Evolutionary conservation across 2,797 vertebrate genomes (phyloP).

Genomic region (Holocentrus rufus): DNA sequence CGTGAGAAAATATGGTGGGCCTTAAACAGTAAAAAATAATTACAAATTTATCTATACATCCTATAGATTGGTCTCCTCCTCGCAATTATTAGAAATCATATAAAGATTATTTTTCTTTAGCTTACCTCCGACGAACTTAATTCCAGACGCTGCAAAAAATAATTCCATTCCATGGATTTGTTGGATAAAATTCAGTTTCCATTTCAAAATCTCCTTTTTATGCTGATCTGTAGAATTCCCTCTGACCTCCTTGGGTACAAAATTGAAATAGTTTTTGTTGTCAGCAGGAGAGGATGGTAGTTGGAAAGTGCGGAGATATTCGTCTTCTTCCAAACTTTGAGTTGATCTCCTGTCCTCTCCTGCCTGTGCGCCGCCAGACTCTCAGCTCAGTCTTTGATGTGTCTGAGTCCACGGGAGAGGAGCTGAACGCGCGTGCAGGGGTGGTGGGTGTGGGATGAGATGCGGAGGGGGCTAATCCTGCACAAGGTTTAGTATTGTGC

Average conservation of each 20-base stretch:
- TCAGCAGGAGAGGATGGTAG: conserved; percentile 5
- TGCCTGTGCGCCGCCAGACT: conserved; percentile 50
- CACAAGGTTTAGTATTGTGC: conserved; percentile 33
- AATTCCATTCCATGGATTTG: conserved; percentile 48
- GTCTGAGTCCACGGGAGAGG: conserved; percentile 54
- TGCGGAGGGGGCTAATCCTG: conserved; percentile 48
- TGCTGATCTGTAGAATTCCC: conserved; percentile 6
- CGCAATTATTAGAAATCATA: not conserved
- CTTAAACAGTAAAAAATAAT: not conserved
- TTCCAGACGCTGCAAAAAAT: conserved; percentile 43
- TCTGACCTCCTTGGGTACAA: conserved; percentile 7
- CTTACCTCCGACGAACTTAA: conserved; percentile 61
- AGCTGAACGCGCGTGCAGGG: conserved; percentile 44
- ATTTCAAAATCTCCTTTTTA: conserved; percentile 48
- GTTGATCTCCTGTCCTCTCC: conserved; percentile 37
- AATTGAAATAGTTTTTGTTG: not conserved
- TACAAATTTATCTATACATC: not conserved
- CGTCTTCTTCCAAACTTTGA: conserved; percentile 43
- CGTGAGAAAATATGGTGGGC: not conserved
- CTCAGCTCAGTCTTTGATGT: conserved; percentile 58
- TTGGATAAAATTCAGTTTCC: conserved; percentile 54
- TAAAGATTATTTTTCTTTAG: conserved; percentile 6
- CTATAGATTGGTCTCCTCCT: too few relatives aligned
- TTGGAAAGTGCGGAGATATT: not conserved
- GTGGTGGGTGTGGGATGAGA: conserved; percentile 59